phyloP scores from a whole-genome alignment of 2,797 vertebrate genomes.

The Decapterus maruadsi region DNA sequence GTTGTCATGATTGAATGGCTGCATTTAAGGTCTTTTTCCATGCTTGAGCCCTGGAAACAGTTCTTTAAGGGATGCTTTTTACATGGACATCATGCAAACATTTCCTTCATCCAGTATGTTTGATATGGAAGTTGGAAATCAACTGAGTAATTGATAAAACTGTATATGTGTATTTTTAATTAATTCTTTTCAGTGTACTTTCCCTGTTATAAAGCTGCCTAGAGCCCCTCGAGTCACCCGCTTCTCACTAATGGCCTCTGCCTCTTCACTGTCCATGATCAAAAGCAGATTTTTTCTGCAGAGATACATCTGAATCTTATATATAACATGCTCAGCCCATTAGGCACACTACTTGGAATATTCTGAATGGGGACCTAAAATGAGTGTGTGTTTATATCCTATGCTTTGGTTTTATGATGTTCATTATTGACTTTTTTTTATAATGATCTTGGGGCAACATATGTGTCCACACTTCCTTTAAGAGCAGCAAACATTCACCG shows the following conservation, averaged over 20 bases:
- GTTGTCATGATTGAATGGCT: too few relatives aligned
- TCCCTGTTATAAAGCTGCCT: conserved; percentile 43
- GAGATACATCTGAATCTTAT: conserved; percentile 45
- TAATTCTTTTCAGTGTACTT: conserved; percentile 35
- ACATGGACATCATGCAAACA: neutral
- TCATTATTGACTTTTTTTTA: conserved; percentile 34
- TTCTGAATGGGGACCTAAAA: conserved; percentile 47
- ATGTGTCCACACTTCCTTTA: conserved; percentile 40
- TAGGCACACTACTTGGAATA: conserved; percentile 34
- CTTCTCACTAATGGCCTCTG: conserved; percentile 48
- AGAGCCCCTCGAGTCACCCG: conserved; percentile 34
- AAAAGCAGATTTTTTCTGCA: conserved; percentile 53
- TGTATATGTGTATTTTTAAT: conserved; percentile 28
- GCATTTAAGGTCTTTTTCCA: too few relatives aligned
- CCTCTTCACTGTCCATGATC: conserved; percentile 48
- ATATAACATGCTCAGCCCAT: conserved; percentile 48
- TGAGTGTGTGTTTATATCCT: conserved; percentile 35
- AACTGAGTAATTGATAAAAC: conserved; percentile 17
- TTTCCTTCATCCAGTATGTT: neutral
- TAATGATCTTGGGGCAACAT: conserved; percentile 42
- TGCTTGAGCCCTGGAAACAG: too few relatives aligned
- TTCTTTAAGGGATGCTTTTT: neutral
- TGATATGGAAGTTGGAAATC: neutral
- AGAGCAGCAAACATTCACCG: conserved; percentile 35
- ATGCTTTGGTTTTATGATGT: conserved; percentile 43